These are phyloP conservation scores for Tiaroga cobitis DNA, from an alignment of 2,797 vertebrate genomes.

Conservation along the genomic window DNA sequence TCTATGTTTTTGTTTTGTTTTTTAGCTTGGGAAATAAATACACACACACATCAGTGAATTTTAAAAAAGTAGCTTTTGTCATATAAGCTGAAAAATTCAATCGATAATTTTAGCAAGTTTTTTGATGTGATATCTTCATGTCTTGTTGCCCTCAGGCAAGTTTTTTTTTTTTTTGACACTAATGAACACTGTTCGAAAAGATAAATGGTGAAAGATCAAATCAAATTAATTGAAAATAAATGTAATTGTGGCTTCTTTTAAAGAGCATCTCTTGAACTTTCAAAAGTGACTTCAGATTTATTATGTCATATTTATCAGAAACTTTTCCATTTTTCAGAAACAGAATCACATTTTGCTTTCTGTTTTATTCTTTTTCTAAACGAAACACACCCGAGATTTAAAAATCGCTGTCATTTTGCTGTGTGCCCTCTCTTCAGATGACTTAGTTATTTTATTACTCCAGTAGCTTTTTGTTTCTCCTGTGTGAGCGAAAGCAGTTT, in stretches of 20 bases:
- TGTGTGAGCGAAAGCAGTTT: constrained; percentile 70
- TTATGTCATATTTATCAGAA: constrained; percentile 8
- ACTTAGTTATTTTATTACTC: constrained; percentile 73
- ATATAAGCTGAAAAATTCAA: neutral
- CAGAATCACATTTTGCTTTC: constrained; percentile 10
- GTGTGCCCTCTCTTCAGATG: constrained; percentile 34
- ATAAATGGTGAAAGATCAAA: neutral
- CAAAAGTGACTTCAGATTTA: neutral
- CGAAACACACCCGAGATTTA: constrained; percentile 77
- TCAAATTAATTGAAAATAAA: constrained; percentile 6
- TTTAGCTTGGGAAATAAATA: constrained; percentile 3
- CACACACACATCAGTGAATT: neutral
- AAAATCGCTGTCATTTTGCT: constrained; percentile 51
- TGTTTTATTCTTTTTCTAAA: constrained; percentile 69
- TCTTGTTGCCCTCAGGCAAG: neutral
- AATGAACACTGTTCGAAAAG: neutral
- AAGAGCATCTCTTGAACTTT: neutral
- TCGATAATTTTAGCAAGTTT: neutral
- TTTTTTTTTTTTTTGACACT: constrained; percentile 8
- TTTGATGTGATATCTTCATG: constrained; percentile 15
- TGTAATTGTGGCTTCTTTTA: neutral
- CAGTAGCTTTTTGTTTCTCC: constrained; percentile 68
- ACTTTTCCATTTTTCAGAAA: constrained; percentile 17
- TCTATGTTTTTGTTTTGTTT: neutral
- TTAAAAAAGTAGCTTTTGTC: neutral